Evolutionary conservation across 2,797 vertebrate genomes (phyloP), one percentile per base, ranked within the genome.

Genomic region (Antennarius maculatus): DNA sequence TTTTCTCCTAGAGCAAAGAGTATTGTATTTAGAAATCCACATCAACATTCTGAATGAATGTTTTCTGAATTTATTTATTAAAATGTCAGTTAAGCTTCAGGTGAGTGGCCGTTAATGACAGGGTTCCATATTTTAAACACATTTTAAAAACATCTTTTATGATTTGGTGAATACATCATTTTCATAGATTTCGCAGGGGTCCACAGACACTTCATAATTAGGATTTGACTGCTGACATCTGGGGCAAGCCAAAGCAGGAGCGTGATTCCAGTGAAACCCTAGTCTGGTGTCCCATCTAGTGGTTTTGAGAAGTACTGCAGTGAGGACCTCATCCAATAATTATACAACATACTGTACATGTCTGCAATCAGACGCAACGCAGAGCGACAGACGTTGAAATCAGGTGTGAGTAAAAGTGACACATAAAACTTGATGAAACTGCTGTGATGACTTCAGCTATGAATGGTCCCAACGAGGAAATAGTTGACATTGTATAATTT

Each of bases 241-340:
- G 31, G 31, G 31, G 31, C 31, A 34, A 34, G n/a, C 57, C 9
- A 58, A 28, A 0, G 16, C 5, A 3, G 11, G 2, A 6, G 15
- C 0, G 8, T 12, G 41, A 7, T 46, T 17, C 9, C 46, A 0
- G 34, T 12, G 23, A 63, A 66, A 43, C 27, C 8, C 53, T 51
- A 67, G 41, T 34, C 58, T 61, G 46, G 10, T 29, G 52, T 69
- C 61, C 66, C 87, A 88, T 75, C 88, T 87, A 82, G 80, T 83
- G 88, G 86, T 49, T 12, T 18, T 2, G 48, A 8, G 1, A 51
- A 39, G 63, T 23, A 3, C 4, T 82, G 74, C 60, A 56, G 47
- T 41, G 4, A 46, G 2, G 15, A 14, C 2, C 14, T 9, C 9
- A 51, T 23, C 6, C 7, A 17, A n/a, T 1, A 7, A 13, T n/a